Evolutionary conservation across 1,140 invertebrate species (phyloP), one percentile per base, ranked within the genome.

Genomic region (Drosophila arizonae): DNA sequence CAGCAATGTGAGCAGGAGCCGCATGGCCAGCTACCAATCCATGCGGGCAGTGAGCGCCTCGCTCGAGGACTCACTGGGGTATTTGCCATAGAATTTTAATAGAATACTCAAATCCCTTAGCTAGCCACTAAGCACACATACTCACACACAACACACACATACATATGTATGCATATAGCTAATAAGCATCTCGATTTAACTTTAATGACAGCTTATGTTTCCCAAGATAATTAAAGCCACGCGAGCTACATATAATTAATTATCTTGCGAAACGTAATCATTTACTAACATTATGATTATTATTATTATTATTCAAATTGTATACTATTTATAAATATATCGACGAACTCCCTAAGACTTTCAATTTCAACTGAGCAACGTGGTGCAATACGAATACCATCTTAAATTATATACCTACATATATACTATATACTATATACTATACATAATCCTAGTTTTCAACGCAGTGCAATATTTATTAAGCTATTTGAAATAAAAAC

Each of bases 61-160:
- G 1, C 60, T 92, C 11, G 92, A 92, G 77, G 92, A 92, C 72
- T 90, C 91, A 58, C 72, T 92, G 60, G 92, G 92, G 43, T 92
- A 92, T 82, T 91, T 92, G 79, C 92, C 92, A 87, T 92, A 91
- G 77, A 76, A 56, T 43, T 71, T 57, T 51, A 77, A 45, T 68
- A 55, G 36, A 65, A 74, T 73, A 70, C 70, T 69, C 43, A 57
- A 55, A 62, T 73, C 45, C 57, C 56, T 48, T 46, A 71, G 15
- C 55, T 65, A 63, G 52, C 21, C 24, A 6, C 13, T 55, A 63
- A 72, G 61, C 58, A 26, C 24, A 51, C 72, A 77, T 8, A 62
- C 24, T 17, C n/a, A 45, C 1, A 33, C 43, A 36, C 11, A 43
- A 80, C 79, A 24, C 21, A 24, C 24, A 45, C 28, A 62, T 33